Base-by-base conservation (phyloP, 2,113 vertebrate genomes). In the Seriola dumerili region DNA sequence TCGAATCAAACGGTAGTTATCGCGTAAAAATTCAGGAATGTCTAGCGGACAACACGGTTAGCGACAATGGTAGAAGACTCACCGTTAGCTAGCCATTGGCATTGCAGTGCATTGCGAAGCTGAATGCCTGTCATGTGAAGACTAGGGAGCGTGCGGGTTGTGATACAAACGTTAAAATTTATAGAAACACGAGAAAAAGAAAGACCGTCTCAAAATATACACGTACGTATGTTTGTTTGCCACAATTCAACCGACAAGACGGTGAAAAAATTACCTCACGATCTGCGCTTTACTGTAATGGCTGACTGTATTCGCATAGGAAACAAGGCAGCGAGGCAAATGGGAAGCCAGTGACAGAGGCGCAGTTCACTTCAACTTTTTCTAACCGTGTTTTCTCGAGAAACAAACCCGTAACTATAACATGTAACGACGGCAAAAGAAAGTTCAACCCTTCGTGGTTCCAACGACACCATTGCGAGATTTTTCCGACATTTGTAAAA, bases 281-380 rank as follows among this genome's bases (percentile, higher is more conserved):
- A 92, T 88, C 92, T 94, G 92, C 90, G 94, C 94, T 95, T 91
- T 94, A 96, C 96, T 95, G 95, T 96, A 98, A 97, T 97, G 97
- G 97, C 97, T 97, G 97, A 97, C 97, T 96, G 95, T 95, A 95
- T 95, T 96, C 91, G 93, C 94, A 94, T 94, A 94, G 95, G 96
- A 96, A 96, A 95, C 95, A 94, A 96, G 93, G 94, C 93, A 91
- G 91, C 90, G 89, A 93, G 92, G 93, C 89, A 68, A 88, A 92
- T 90, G 91, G 85, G 85, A 88, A 88, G 88, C 89, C 93, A 95
- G 86, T 12, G 89, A 85, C 87, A 86, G 88, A 92, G 95, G 96
- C 96, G 96, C 96, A 97, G 95, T 97, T 97, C 85, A 4, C 69
- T 90, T 95, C 95, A 97, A 97, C 96, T 97, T 97, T 97, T 96